phyloP scores from a whole-genome alignment of 2,113 vertebrate genomes.

The Zootoca vivipara region DNA sequence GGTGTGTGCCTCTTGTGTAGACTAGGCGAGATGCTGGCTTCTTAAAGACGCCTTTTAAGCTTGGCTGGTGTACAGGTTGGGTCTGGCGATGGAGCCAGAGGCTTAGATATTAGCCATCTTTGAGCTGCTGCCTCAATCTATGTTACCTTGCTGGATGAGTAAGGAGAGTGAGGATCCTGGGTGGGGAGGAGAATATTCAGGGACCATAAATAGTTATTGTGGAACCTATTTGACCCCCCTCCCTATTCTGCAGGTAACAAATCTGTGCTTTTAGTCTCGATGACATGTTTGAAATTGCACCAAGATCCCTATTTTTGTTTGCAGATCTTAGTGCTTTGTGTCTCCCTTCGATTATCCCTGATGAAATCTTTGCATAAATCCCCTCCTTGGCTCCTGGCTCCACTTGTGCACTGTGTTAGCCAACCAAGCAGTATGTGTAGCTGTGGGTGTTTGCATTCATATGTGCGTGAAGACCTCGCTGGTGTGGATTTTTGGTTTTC shows the following conservation, averaged over 20 bases:
- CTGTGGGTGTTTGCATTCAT: not conserved
- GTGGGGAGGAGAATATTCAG: slow-evolving; percentile 10
- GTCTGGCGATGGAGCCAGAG: slow-evolving; percentile 36
- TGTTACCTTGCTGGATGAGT: not conserved
- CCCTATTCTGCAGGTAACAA: slow-evolving; percentile 29
- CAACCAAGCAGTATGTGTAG: too few species aligned
- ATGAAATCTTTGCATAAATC: not conserved
- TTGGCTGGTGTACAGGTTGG: not conserved
- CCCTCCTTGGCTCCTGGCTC: not conserved
- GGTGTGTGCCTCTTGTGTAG: not conserved
- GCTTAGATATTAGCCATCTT: slow-evolving; percentile 31
- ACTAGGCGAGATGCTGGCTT: not conserved
- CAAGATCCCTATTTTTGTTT: not conserved
- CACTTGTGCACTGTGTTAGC: too few species aligned
- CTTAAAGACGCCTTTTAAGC: not conserved
- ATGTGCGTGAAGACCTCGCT: not conserved
- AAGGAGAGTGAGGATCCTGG: not conserved
- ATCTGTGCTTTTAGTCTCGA: slow-evolving; percentile 27
- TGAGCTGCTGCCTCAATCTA: not conserved
- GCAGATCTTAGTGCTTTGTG: not conserved
- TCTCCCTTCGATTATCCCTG: not conserved
- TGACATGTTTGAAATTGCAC: not conserved
- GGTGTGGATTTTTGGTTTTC: not conserved
- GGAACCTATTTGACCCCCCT: slow-evolving; percentile 30
- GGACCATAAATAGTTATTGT: slow-evolving; percentile 39